Evolutionary conservation across 2,113 vertebrate genomes (phyloP).

Genomic region (Meriones unguiculatus): DNA sequence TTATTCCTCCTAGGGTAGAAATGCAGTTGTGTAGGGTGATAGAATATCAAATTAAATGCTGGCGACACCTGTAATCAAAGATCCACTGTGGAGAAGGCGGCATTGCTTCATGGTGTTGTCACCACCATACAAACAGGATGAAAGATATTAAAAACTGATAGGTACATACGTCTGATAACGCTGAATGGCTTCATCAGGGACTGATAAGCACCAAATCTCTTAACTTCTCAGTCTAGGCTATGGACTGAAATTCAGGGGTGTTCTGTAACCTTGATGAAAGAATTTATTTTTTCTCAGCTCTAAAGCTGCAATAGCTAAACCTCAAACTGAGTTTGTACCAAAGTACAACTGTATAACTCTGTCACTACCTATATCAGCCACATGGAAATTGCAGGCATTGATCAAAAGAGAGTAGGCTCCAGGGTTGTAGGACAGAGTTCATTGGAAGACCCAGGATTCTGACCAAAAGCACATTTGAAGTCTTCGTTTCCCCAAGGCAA

Average conservation of each 20-base stretch:
- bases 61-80: neutral
- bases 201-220: neutral
- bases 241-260: neutral
- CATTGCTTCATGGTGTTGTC: neutral
- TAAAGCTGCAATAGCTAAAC: neutral
- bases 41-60: neutral
- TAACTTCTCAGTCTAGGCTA: slow-evolving; percentile 43
- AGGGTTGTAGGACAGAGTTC: neutral
- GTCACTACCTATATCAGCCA: neutral
- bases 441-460: neutral
- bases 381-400: neutral
- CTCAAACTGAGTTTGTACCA: slow-evolving; percentile 18
- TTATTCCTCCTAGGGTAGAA: slow-evolving; percentile 8
- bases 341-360: neutral
- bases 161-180: slow-evolving; percentile 1
- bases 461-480: neutral
- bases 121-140: neutral
- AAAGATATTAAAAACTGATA: neutral
- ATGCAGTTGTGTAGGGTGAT: neutral
- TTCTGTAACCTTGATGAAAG: neutral
- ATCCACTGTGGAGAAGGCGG: neutral
- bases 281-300: neutral
- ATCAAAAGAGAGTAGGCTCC: neutral
- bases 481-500: neutral
- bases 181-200: neutral